Conservation (phyloP, 1,140 invertebrate genomes). For the Vollenhovia emeryi region DNA sequence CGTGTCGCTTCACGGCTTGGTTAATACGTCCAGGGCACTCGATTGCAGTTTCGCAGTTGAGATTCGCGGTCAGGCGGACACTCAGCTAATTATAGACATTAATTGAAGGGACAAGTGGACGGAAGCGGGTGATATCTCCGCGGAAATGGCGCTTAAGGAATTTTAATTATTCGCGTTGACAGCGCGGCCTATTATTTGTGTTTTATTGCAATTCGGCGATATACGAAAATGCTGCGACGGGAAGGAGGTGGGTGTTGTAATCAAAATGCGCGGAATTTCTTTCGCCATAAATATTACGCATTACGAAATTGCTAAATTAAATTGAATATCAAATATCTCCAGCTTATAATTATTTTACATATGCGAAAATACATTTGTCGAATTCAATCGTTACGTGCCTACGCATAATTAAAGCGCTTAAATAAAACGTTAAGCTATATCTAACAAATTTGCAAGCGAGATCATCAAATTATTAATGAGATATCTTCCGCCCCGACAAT, state of each 20-base stretch:
- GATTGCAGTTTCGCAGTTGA: conserved; percentile 52
- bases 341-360: conserved; percentile 47
- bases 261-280: conserved; percentile 21
- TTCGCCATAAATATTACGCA: conserved; percentile 36
- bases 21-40: conserved; percentile 66
- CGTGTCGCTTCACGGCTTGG: conserved; percentile 67
- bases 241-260: neutral
- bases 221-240: neutral
- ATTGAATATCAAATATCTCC: conserved; percentile 53
- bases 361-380: conserved; percentile 40
- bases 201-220: neutral
- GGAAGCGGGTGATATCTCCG: neutral
- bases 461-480: conserved; percentile 39
- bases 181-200: neutral
- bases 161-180: neutral
- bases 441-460: conserved; percentile 40
- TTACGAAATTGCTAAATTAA: conserved; percentile 51
- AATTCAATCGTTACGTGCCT: conserved; percentile 47
- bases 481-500: conserved; percentile 17
- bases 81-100: conserved; percentile 38
- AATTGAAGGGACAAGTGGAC: conserved; percentile 30
- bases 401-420: conserved; percentile 52
- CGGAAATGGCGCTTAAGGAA: conserved; percentile 2
- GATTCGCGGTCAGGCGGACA: conserved; percentile 32
- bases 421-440: conserved; percentile 47